Evolutionary conservation across 2,888 invertebrate species (phyloP), one percentile per base, ranked within the genome.

Genomic region (Drosophila melanosoma): DNA sequence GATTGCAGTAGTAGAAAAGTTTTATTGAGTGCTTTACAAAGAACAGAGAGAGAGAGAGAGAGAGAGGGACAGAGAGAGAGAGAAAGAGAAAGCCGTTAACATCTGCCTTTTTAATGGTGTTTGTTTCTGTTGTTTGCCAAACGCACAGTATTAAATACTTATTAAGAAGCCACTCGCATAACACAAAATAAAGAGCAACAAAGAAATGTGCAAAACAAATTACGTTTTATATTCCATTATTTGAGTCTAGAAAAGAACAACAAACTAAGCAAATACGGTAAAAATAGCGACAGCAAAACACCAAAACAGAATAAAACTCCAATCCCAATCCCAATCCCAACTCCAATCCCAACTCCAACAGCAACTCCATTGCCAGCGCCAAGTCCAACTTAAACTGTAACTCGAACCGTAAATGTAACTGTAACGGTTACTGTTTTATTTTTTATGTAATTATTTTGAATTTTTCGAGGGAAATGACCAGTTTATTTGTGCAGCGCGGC

Each of bases 401-500:
- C 15, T 45, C 15, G 23, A 45, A 45, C 45, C 45, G 23, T 45
- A 15, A 23, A 45, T 79, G 68, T 62, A 60, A 61, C 64, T 60
- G 23, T 70, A 61, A 74, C 64, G 61, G 60, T 54, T 42, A 70
- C 57, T 56, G 58, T 61, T 72, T 35, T 51, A 53, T 67, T 72
- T 79, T 70, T 32, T 38, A 66, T 69, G 63, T 69, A 87, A 83
- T 89, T 81, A 81, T 81, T 87, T 83, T 87, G 75, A 87, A 87
- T 83, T 81, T 81, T 89, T 68, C 40, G 51, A 56, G 63, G 54
- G 54, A 8, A 49, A 26, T 26, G 56, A 17, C n/a, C 82, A 71
- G 68, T 68, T 73, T 74, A 53, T 73, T 57, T 69, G 49, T 59
- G 62, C 53, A 61, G 40, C 51, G 52, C 56, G 23, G 74, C 63